phyloP scores from a whole-genome alignment of 2,113 vertebrate species.

The Psettodes erumei region DNA sequence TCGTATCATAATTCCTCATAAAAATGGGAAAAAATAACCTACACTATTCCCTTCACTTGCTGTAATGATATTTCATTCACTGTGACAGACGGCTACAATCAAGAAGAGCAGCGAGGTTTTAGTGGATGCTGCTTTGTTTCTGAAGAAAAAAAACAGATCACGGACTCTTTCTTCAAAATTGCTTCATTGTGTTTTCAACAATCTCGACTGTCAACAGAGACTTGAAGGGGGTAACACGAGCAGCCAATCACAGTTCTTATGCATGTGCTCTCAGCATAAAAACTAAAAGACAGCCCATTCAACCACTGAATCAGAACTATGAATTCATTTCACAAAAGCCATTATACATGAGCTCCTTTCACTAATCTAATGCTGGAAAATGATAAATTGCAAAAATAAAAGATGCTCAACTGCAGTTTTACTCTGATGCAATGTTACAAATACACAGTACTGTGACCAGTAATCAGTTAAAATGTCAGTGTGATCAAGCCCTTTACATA shows the following conservation, averaged over 20 bases:
- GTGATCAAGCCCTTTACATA: slow-evolving; percentile 16
- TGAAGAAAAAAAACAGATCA: not conserved
- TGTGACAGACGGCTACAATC: not conserved
- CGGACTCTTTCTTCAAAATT: not conserved
- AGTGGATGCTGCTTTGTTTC: not conserved
- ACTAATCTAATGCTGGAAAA: not conserved
- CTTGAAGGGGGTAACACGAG: not conserved
- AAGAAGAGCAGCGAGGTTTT: not conserved
- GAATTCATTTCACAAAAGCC: not conserved
- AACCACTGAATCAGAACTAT: not conserved
- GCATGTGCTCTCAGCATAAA: not conserved
- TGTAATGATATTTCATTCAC: not conserved
- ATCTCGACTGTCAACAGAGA: not conserved
- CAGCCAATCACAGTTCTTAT: not conserved
- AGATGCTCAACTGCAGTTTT: not conserved
- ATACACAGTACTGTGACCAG: not conserved
- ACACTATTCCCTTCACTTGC: not conserved
- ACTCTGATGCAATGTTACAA: not conserved
- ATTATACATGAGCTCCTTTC: not conserved
- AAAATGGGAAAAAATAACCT: not conserved
- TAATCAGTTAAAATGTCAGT: not conserved
- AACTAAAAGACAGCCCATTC: not conserved
- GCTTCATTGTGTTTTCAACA: not conserved
- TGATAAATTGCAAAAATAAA: not conserved
- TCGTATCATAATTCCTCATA: not conserved